Evolutionary conservation across 2,797 vertebrate species (phyloP).

Genomic region (Nothura maculosa): DNA sequence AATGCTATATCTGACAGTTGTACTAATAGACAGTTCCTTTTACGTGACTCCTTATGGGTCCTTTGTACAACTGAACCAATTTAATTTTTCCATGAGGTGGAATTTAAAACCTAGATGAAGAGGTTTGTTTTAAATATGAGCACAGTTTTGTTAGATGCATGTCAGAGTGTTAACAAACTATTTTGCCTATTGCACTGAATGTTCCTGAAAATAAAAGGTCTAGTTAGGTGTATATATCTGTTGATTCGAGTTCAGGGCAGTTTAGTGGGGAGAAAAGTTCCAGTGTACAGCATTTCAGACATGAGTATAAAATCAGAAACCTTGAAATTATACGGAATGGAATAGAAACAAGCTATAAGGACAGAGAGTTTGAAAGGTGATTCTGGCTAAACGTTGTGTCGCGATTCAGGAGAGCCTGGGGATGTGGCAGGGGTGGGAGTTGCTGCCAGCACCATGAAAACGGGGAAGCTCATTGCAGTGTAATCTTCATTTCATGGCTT

Average conservation of each 20-base stretch:
- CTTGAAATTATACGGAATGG: neutral
- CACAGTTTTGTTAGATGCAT: neutral
- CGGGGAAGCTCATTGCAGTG: neutral
- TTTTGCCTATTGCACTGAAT: neutral
- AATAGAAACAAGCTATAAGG: neutral
- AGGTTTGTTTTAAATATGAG: neutral
- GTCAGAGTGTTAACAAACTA: neutral
- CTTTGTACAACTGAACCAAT: too few relatives aligned
- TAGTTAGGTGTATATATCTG: neutral
- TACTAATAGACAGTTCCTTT: neutral
- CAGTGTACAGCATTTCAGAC: neutral
- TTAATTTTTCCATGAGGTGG: neutral
- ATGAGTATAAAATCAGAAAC: neutral
- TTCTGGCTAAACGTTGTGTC: neutral
- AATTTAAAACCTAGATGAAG: neutral
- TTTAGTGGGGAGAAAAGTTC: neutral
- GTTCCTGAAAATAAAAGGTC: neutral
- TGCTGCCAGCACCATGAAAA: neutral
- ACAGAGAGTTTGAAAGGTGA: neutral
- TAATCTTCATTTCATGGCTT: neutral
- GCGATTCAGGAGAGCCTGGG: neutral
- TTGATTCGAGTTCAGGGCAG: neutral
- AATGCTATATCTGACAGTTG: neutral
- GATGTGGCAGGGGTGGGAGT: neutral
- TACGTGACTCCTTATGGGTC: accelerated